Evolutionary conservation across 2,888 invertebrate genomes (phyloP).

Genomic region (Hyppa rectilinea): DNA sequence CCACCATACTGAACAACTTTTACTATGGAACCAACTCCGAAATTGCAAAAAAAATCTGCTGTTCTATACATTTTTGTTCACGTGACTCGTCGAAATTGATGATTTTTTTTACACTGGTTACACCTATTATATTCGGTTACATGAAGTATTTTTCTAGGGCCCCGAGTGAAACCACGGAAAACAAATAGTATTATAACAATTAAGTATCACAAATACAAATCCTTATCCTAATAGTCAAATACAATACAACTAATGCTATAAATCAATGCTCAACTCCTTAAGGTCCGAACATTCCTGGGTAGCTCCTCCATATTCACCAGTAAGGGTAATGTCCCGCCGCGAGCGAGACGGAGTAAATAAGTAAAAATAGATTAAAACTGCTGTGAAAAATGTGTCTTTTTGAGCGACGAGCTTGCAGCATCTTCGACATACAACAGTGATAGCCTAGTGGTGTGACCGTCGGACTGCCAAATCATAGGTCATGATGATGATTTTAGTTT

Average conservation of each 20-base stretch:
- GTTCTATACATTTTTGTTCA: too few relatives aligned
- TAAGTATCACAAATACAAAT: background rate
- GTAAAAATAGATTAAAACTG: background rate
- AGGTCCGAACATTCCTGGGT: constrained; percentile 25
- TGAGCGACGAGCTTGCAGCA: background rate
- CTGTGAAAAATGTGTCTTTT: background rate
- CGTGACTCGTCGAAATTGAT: too few relatives aligned
- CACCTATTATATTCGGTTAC: too few relatives aligned
- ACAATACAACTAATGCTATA: constrained; percentile 40
- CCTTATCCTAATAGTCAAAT: constrained; percentile 4
- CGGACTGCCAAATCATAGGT: too few relatives aligned
- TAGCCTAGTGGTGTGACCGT: too few relatives aligned
- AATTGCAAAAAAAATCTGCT: too few relatives aligned
- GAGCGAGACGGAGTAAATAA: constrained; percentile 5
- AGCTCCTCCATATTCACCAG: constrained; percentile 13
- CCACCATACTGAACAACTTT: too few relatives aligned
- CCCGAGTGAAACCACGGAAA: background rate
- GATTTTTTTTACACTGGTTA: too few relatives aligned
- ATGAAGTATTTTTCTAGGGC: background rate
- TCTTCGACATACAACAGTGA: too few relatives aligned
- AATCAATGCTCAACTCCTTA: constrained; percentile 43
- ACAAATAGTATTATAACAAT: background rate
- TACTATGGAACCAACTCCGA: too few relatives aligned
- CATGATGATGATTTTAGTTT: too few relatives aligned
- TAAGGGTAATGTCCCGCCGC: background rate